These are phyloP conservation scores for Psilopsiagon aurifrons DNA, from an alignment of 2,113 vertebrate genomes.

Conservation along the genomic window DNA sequence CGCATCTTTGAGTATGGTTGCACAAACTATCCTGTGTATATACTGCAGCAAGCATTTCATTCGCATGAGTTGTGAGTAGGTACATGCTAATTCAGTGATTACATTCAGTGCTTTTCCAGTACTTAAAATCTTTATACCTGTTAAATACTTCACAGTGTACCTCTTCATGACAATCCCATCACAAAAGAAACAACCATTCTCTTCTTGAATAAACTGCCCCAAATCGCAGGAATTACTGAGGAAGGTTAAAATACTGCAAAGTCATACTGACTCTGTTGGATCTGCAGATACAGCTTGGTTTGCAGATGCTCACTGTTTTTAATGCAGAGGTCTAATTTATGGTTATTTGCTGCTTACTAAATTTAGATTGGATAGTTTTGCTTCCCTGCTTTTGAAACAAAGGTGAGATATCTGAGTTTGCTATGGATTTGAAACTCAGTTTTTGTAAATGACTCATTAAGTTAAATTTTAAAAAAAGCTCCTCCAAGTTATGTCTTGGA, in stretches of 20 bases:
- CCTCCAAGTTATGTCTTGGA: background rate
- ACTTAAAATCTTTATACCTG: background rate
- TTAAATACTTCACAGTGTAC: background rate
- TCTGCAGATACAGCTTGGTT: background rate
- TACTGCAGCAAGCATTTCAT: background rate
- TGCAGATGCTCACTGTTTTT: background rate
- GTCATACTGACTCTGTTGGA: background rate
- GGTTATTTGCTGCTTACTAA: background rate
- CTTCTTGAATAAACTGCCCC: background rate
- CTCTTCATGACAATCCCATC: background rate
- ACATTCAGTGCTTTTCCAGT: background rate
- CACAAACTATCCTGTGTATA: background rate
- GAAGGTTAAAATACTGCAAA: conserved; percentile 7
- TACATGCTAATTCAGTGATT: background rate
- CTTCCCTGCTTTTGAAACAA: background rate
- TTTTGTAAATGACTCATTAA: background rate
- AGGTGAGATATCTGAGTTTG: background rate
- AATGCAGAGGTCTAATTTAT: background rate
- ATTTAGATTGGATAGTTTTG: background rate
- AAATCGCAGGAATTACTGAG: background rate
- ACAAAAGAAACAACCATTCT: background rate
- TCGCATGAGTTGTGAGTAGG: background rate
- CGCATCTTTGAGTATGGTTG: background rate
- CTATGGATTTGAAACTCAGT: background rate
- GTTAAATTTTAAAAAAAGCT: background rate